Percentiles rank a stretch among this genome's conserved stretches.
Conservation (phyloP, 2,888 invertebrate genomes). For the Beris chalybata region DNA sequence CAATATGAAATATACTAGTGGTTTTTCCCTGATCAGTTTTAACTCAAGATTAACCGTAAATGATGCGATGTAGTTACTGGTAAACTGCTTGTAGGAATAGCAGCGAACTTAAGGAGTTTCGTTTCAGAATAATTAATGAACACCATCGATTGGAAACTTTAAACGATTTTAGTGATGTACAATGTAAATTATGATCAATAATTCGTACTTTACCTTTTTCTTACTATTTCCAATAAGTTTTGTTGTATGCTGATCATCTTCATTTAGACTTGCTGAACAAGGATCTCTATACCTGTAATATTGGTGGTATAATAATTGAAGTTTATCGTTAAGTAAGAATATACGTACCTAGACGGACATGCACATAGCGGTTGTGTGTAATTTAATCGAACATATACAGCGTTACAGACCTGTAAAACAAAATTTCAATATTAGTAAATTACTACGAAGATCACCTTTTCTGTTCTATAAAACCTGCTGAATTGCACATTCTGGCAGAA, state of each 20-base stretch:
- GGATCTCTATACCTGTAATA: constrained; percentile 72
- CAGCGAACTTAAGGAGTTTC: too few relatives aligned
- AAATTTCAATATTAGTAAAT: constrained; percentile 9
- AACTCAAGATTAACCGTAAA: too few relatives aligned
- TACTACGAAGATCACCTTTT: constrained; percentile 8
- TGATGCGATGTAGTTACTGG: too few relatives aligned
- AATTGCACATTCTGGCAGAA: constrained; percentile 90
- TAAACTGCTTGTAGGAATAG: too few relatives aligned
- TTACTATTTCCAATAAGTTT: constrained; percentile 83
- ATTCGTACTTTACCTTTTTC: constrained; percentile 66
- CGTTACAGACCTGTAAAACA: constrained; percentile 76
- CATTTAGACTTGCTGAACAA: constrained; percentile 86
- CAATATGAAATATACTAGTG: too few relatives aligned
- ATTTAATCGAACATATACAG: constrained; percentile 88
- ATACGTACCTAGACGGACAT: constrained; percentile 71
- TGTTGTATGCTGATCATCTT: constrained; percentile 90
- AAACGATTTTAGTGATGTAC: too few relatives aligned
- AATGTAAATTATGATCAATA: too few relatives aligned
- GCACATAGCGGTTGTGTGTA: constrained; percentile 92
- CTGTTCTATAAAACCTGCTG: constrained; percentile 68
- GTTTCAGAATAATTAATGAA: too few relatives aligned
- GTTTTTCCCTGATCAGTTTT: too few relatives aligned
- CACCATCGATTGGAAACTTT: too few relatives aligned
- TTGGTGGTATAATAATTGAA: too few relatives aligned
- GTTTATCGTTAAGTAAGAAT: too few relatives aligned